Percentiles rank a stretch among this genome's conserved stretches.
phyloP scores from a whole-genome alignment of 2,797 vertebrate species.

The Pelochelys cantorii region DNA sequence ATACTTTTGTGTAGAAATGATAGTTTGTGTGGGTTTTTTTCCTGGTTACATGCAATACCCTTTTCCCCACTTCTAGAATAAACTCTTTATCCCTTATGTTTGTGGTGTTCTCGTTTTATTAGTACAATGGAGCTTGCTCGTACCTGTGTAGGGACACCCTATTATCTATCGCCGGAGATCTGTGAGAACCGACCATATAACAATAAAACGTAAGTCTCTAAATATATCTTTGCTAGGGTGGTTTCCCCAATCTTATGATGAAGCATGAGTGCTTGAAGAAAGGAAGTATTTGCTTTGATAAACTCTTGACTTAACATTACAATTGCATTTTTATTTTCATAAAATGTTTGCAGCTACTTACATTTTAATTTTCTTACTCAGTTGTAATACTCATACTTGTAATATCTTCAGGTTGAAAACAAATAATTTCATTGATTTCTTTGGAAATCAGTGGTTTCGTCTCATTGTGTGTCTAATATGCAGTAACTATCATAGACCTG shows the following conservation, averaged over 20 bases:
- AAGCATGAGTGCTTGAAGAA: neutral
- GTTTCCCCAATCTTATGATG: neutral
- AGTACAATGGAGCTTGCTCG: conserved; percentile 90
- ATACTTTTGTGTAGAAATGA: neutral
- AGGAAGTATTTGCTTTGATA: neutral
- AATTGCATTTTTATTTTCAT: neutral
- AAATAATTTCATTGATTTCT: neutral
- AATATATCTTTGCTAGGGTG: neutral
- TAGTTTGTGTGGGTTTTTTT: rapidly evolving
- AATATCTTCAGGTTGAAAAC: neutral
- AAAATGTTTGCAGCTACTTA: neutral
- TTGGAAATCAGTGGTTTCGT: neutral
- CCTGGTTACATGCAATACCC: neutral
- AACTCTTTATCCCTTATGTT: neutral
- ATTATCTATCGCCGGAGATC: conserved; percentile 95
- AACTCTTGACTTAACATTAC: neutral
- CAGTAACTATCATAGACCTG: neutral
- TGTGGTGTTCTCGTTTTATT: conserved; percentile 49
- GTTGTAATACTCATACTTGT: neutral
- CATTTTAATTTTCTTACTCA: neutral
- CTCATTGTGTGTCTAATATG: neutral
- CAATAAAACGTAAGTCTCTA: conserved; percentile 89
- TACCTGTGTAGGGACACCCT: conserved; percentile 92
- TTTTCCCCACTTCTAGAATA: neutral
- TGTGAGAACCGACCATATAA: conserved; percentile 94